These are phyloP conservation scores for Bellardia bayeri DNA, from an alignment of 2,888 invertebrate species.

Conservation along the genomic window DNA sequence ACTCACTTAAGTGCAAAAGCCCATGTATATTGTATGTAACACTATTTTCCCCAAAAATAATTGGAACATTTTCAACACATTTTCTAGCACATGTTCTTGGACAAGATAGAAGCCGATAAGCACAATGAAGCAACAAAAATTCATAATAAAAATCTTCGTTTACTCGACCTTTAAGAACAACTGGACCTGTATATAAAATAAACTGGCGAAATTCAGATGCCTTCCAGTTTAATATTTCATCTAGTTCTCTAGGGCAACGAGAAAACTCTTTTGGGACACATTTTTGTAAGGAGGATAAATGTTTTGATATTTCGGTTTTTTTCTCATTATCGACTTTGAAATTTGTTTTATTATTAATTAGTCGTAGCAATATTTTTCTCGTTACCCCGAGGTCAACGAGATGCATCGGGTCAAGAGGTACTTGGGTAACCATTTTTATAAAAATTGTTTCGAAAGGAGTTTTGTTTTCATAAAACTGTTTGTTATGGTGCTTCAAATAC, in stretches of 20 bases:
- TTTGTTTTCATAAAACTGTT: neutral
- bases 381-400: constrained; percentile 36
- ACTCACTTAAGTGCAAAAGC: constrained; percentile 35
- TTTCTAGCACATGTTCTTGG: constrained; percentile 52
- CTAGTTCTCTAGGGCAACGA: too few relatives aligned
- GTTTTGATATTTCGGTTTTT: constrained; percentile 10
- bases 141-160: too few relatives aligned
- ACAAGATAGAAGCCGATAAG: too few relatives aligned
- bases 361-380: constrained; percentile 37
- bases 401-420: constrained; percentile 49
- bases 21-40: constrained; percentile 54
- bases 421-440: constrained; percentile 41
- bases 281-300: constrained; percentile 12
- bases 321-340: constrained; percentile 8
- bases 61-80: constrained; percentile 59
- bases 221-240: too few relatives aligned
- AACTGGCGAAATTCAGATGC: too few relatives aligned
- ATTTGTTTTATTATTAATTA: constrained; percentile 3
- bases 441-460: constrained; percentile 32
- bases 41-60: constrained; percentile 61
- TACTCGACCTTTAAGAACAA: too few relatives aligned
- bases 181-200: too few relatives aligned
- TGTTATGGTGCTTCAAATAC: constrained; percentile 40
- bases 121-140: too few relatives aligned
- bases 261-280: too few relatives aligned